phyloP scores from a whole-genome alignment of 2,113 vertebrate species.

The Megaceryle torquata region DNA sequence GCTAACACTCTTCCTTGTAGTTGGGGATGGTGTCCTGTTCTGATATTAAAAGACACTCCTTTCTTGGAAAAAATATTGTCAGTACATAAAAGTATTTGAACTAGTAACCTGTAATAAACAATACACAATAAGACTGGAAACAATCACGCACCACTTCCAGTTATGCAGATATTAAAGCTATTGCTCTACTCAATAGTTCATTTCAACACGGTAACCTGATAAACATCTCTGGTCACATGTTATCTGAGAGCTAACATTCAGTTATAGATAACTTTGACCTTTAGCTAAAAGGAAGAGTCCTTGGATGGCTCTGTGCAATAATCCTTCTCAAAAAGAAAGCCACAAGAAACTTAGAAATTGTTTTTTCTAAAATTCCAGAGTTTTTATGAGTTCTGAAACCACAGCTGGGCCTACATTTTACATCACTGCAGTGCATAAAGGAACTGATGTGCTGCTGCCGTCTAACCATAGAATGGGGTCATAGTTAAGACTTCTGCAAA shows the following conservation, averaged over 20 bases:
- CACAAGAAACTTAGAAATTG: not conserved
- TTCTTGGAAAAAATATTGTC: not conserved
- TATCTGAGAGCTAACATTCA: not conserved
- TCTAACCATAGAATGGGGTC: not conserved
- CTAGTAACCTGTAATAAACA: not conserved
- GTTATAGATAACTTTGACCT: not conserved
- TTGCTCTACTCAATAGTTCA: not conserved
- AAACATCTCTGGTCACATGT: not conserved
- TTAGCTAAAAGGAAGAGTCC: not conserved
- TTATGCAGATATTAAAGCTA: not conserved
- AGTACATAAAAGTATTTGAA: not conserved
- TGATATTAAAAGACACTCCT: not conserved
- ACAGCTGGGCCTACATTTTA: not conserved
- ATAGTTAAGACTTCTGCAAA: not conserved
- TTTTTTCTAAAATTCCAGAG: not conserved
- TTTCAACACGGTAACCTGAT: not conserved
- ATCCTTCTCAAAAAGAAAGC: not conserved
- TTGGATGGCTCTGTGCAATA: not conserved
- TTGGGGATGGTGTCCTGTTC: not conserved
- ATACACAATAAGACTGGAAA: not conserved
- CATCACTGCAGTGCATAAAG: no score
- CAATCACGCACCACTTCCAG: not conserved
- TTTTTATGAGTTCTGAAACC: not conserved
- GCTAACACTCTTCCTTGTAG: not conserved
- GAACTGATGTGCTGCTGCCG: not conserved